phyloP scores from a whole-genome alignment of 1,140 invertebrate species.

The Brachystomella parvula region DNA sequence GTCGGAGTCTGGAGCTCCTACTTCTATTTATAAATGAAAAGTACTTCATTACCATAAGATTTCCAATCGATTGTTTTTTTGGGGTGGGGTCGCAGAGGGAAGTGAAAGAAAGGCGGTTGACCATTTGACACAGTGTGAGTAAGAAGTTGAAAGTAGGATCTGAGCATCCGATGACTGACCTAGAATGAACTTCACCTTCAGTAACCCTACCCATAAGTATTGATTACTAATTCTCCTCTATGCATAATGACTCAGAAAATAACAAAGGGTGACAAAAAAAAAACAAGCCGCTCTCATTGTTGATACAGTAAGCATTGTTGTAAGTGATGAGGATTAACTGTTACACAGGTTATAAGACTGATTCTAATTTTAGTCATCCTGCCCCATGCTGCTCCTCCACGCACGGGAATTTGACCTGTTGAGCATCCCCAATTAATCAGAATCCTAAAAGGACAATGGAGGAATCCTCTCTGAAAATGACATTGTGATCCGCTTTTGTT shows the following conservation, averaged over 20 bases:
- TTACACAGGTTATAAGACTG: too few species aligned
- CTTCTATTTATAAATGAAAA: neutral
- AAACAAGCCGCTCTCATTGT: neutral
- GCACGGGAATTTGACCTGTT: neutral
- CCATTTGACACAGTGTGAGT: too few species aligned
- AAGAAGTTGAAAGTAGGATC: neutral
- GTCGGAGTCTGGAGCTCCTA: neutral
- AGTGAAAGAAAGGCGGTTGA: neutral
- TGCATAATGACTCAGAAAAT: too few species aligned
- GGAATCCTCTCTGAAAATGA: neutral
- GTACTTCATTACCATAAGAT: neutral
- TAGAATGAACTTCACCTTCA: neutral
- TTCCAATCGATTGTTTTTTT: neutral
- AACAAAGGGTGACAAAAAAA: neutral
- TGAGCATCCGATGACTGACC: neutral
- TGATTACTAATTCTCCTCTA: neutral
- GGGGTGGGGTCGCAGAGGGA: neutral
- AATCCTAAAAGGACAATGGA: neutral
- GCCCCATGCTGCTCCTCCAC: too few species aligned
- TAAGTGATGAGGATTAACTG: neutral
- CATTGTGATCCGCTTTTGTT: neutral
- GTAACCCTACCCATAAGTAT: too few species aligned
- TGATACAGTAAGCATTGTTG: neutral
- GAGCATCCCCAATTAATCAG: neutral
- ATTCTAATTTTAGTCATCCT: too few species aligned